phyloP scores from a whole-genome alignment of 2,888 invertebrate genomes.

The Luffia ferchaultella region DNA sequence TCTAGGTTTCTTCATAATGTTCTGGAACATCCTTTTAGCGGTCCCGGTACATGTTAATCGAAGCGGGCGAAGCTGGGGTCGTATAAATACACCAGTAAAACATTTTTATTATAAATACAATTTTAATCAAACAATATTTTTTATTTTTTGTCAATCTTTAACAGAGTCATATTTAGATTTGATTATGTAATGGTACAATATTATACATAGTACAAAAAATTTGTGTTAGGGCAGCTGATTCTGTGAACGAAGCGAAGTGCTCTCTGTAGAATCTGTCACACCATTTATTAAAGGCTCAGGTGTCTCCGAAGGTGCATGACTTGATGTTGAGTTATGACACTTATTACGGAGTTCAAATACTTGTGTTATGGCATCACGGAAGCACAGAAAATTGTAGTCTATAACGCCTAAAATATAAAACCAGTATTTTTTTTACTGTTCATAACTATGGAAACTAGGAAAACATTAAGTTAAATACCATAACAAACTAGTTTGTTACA shows the following conservation, averaged over 20 bases:
- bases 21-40: too few species aligned
- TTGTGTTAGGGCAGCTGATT: conserved; percentile 12
- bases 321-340: conserved; percentile 53
- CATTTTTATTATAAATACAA: not conserved
- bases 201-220: conserved; percentile 2
- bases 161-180: not conserved
- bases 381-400: conserved; percentile 98
- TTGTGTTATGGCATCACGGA: conserved; percentile 95
- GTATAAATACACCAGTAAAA: not conserved
- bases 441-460: too few species aligned
- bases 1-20: too few species aligned
- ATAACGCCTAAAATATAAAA: conserved; percentile 80
- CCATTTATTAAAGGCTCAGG: conserved; percentile 43
- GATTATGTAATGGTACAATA: not conserved
- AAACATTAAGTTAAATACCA: too few species aligned
- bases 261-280: conserved; percentile 39
- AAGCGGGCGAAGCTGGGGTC: too few species aligned
- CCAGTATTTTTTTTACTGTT: too few species aligned
- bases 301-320: conserved; percentile 28
- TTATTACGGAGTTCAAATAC: conserved; percentile 90
- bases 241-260: conserved; percentile 15
- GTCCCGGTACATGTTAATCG: too few species aligned
- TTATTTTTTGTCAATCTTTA: conserved; percentile 2
- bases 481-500: too few species aligned
- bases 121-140: conserved; percentile 1